Base-by-base conservation (phyloP, 2,797 vertebrate genomes). In the Aselliscus stoliczkanus region DNA sequence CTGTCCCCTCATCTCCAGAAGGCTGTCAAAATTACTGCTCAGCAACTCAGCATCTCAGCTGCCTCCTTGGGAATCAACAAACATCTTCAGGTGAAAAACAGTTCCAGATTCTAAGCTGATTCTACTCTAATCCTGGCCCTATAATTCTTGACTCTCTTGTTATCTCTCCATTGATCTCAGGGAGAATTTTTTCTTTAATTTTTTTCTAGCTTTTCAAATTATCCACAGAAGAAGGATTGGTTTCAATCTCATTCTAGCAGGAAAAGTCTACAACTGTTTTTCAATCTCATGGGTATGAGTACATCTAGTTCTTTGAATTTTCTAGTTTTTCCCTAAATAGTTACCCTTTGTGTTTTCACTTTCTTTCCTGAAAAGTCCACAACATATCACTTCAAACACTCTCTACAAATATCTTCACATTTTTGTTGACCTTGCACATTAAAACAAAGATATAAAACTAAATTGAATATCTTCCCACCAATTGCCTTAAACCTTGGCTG, bases 381-480 rank as follows among this genome's bases (percentile, higher is more conserved):
- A 23, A 60, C 29, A 5, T 17, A 52, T 64, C 42, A 42, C 34
- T 65, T 75, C 58, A 84, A 44, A 54, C 3, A 21, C 11, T 23
- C 13, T 58, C 25, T 21, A 44, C 5, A 10, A 83, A 15, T 44
- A 44, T 47, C 44, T 91, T 69, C 27, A 76, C 23, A 87, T 76
- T 47, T 56, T 60, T 52, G 20, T 62, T 20, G 25, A 18, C 13
- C 34, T 90, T 82, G 15, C 6, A 31, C 21, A 65, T 23, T 37
- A 34, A 95, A 13, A 10, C n/a, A 88, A 81, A 86, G 37, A 44
- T 37, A 72, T 42, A 54, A 62, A 76, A 39, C 10, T n/a, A 47
- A 47, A 77, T 17, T 54, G 44, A 29, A 54, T 25, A n/a, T 27
- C 20, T 37, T 77, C 37, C 17, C 29, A 56, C 39, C 44, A 37